Evolutionary conservation across 2,113 vertebrate genomes (phyloP).

Genomic region (Anhinga rufa): DNA sequence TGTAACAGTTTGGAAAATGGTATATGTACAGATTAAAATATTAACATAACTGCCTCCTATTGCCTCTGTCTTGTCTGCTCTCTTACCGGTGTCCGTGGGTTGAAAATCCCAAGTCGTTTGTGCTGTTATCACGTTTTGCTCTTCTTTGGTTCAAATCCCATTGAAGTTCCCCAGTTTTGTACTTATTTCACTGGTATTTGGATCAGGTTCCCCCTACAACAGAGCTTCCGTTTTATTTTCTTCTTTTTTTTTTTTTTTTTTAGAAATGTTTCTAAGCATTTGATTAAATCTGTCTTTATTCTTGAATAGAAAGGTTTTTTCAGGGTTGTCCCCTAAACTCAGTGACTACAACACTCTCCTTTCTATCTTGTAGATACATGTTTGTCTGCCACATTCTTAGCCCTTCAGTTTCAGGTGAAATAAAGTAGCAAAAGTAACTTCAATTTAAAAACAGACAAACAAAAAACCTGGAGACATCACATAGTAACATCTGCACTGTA

Average conservation of each 20-base stretch:
- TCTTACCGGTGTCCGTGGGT: not conserved
- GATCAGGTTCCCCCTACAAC: not conserved
- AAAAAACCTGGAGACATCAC: not conserved
- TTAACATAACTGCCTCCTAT: constrained; percentile 70
- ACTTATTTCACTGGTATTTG: not conserved
- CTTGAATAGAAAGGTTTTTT: not conserved
- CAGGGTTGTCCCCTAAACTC: not conserved
- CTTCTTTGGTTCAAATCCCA: not conserved
- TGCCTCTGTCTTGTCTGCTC: not conserved
- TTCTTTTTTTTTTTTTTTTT: not conserved
- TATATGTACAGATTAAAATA: constrained; percentile 87
- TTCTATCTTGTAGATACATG: accelerated
- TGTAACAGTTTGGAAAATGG: constrained; percentile 76
- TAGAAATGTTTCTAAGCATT: not conserved
- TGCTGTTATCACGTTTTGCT: not conserved
- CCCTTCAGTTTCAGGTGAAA: not conserved
- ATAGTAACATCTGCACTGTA: accelerated
- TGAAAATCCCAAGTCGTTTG: not conserved
- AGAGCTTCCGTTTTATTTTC: not conserved
- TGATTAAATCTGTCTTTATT: not conserved
- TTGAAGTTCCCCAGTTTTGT: not conserved
- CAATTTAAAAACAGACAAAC: not conserved
- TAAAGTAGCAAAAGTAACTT: not conserved
- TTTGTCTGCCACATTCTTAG: not conserved
- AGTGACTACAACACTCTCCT: too few species aligned